Percentiles rank a stretch among this genome's conserved stretches.
Conservation (phyloP, 1,140 invertebrate genomes). For the Papilio dardanus region DNA sequence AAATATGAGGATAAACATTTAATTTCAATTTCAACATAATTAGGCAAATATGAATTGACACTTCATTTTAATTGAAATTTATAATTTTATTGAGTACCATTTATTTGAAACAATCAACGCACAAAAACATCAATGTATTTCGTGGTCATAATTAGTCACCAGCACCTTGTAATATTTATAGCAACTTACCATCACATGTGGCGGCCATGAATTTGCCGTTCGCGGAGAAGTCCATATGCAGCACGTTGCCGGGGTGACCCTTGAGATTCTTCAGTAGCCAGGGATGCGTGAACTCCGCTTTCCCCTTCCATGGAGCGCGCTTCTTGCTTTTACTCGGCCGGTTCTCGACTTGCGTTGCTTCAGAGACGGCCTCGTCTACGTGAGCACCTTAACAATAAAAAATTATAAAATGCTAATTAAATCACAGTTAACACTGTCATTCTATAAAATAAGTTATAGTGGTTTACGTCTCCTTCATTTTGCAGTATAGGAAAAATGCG, state of each 20-base stretch:
- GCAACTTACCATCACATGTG: constrained; percentile 90
- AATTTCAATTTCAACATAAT: background rate
- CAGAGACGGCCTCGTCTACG: constrained; percentile 48
- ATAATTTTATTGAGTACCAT: background rate
- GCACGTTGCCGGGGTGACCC: constrained; percentile 88
- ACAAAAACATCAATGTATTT: constrained; percentile 27
- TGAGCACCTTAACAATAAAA: constrained; percentile 51
- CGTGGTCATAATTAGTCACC: constrained; percentile 27
- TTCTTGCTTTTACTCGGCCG: constrained; percentile 67
- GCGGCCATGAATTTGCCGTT: constrained; percentile 93
- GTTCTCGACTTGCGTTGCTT: constrained; percentile 51
- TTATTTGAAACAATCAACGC: constrained; percentile 39
- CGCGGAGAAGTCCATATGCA: constrained; percentile 90
- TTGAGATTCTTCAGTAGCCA: constrained; percentile 91
- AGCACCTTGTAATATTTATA: constrained; percentile 36
- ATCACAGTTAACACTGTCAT: background rate
- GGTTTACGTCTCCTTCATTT: too few relatives aligned
- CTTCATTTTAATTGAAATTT: too few relatives aligned
- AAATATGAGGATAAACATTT: background rate
- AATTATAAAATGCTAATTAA: too few relatives aligned
- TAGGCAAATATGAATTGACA: too few relatives aligned
- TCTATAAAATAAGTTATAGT: too few relatives aligned
- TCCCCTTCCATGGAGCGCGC: constrained; percentile 68
- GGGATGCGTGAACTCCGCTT: constrained; percentile 83
- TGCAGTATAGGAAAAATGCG: too few relatives aligned